A percentile compares a stretch with the other conserved stretches of the same genome.
These are phyloP conservation scores for Virgularia gustaviana DNA, from an alignment of 92 coral and sea anemone species.

Conservation along the genomic window DNA sequence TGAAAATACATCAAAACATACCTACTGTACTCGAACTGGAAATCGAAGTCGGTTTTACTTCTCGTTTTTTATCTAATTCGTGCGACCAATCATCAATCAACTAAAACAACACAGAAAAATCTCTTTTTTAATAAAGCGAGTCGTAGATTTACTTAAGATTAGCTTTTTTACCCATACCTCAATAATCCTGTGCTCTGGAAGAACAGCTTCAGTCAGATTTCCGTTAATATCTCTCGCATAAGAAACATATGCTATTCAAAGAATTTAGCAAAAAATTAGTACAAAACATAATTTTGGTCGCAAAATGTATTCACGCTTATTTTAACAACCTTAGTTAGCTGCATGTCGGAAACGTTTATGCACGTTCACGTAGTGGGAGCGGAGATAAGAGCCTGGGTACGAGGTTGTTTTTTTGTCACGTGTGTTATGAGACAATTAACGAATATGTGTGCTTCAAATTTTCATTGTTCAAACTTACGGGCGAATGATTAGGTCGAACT, in stretches of 20 bases:
- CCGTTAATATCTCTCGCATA: slow-evolving; percentile 8
- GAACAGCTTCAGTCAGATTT: slow-evolving; percentile 26
- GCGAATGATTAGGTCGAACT: no score
- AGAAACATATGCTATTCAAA: slow-evolving; percentile 7
- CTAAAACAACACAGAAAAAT: slow-evolving; percentile 1
- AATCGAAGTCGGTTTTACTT: slow-evolving; percentile 3
- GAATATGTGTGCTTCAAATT: no score
- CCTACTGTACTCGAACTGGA: neutral
- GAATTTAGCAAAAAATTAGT: neutral
- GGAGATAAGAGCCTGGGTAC: no score
- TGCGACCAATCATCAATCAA: slow-evolving; percentile 32
- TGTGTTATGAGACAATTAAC: no score
- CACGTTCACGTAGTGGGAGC: no score
- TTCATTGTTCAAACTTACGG: no score
- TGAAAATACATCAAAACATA: no score
- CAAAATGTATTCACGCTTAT: no score
- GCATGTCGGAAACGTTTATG: no score
- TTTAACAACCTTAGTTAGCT: no score
- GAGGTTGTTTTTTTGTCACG: no score
- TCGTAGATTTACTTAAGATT: neutral
- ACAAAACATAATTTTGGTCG: neutral
- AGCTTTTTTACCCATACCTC: slow-evolving; percentile 13
- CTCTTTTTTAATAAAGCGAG: neutral
- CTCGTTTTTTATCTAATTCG: slow-evolving; percentile 23
- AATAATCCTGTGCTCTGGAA: slow-evolving; percentile 29